Evolutionary conservation across 2,113 vertebrate species (phyloP), one percentile per base, ranked within the genome.

Genomic region (Nanger granti): DNA sequence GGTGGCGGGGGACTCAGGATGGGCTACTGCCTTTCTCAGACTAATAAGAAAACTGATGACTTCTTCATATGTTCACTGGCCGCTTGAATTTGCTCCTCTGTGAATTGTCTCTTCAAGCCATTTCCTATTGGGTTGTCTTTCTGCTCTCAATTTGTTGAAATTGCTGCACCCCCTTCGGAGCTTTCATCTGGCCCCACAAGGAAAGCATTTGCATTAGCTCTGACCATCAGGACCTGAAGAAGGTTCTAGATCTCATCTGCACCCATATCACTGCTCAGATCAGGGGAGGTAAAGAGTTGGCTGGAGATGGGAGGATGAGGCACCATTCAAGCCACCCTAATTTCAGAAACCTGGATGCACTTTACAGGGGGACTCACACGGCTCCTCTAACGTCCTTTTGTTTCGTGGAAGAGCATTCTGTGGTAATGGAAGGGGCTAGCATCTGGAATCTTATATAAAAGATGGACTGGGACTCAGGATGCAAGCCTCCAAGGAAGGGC

Each of bases 131-230:
- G 64, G 34, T 22, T 59, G 11, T 79, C 87, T 84, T 80, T 89
- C 80, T 84, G 60, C 62, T 80, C 89, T 88, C 55, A 69, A 73
- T 84, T 8, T 80, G 44, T 79, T 44, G 41, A 79, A 79, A 44
- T 0, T 44, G 73, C 47, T 37, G 59, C 6, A 44, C 12, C 24
- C 29, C 2, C 7, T 87, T 89, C 52, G 2, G 49, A 59, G 18
- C 8, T 41, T 64, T 62, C 49, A 14, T 7, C 7, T 17, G 20
- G 24, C 7, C 5, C 20, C 29, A 41, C n/a, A n/a, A 84, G 2
- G 20, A 29, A 88, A 44, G 7, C 7, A 7, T 3, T 41, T 22
- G 76, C 64, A 41, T 73, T 20, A 22, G 20, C 44, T 62, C 31
- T 60, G 73, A 29, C 29, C 55, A 44, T 47, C 2, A 10, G 64